phyloP scores from a whole-genome alignment of 2,797 vertebrate species.

The Gobio occitaniae region DNA sequence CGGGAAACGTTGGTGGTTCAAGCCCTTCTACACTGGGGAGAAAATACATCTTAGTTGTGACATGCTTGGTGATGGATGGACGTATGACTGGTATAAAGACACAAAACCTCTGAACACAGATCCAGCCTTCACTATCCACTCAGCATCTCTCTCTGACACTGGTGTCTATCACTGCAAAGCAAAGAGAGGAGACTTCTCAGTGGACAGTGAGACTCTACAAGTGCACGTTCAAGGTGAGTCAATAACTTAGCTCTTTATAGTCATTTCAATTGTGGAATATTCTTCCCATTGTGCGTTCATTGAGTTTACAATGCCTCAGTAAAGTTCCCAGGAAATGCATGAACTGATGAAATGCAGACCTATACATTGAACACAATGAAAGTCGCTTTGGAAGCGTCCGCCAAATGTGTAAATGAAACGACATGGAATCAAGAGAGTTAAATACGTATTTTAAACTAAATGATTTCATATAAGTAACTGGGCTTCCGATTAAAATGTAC shows the following conservation, averaged over 20 bases:
- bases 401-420: neutral
- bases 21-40: neutral
- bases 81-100: conserved; percentile 1
- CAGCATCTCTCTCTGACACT: neutral
- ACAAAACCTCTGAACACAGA: neutral
- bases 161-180: neutral
- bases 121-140: neutral
- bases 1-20: neutral
- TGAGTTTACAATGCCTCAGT: neutral
- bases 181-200: conserved; percentile 1
- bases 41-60: neutral
- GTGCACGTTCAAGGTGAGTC: neutral
- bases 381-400: neutral
- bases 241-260: neutral
- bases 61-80: neutral
- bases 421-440: neutral
- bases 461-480: too few relatives aligned
- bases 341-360: neutral
- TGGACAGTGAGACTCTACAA: neutral
- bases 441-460: neutral
- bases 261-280: neutral
- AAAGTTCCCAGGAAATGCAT: neutral
- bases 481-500: too few relatives aligned
- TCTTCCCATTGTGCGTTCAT: neutral
- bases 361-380: neutral